Base-by-base conservation (phyloP, 2,888 invertebrate species). In the Calephelis perditalis region DNA sequence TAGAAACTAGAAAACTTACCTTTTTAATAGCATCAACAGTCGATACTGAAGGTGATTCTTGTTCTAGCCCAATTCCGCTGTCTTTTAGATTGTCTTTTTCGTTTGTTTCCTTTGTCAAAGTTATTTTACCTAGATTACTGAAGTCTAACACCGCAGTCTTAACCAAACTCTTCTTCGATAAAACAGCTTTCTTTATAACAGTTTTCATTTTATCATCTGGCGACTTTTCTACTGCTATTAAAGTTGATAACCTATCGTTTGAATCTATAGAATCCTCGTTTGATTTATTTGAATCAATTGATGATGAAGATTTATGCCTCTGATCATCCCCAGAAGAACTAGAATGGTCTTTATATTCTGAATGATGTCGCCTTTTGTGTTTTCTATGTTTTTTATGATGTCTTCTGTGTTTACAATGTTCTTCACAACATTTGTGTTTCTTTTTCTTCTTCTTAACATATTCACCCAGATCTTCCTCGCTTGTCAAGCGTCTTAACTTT, bases 311-410 rank as follows among this genome's bases (percentile, higher is more conserved):
- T 62, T 86, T 87, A 44, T 75, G 79, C 69, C 76, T 78, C 52
- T 90, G 87, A 68, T 92, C 92, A 55, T 92, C 91, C 8, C 87
- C 87, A 0, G 91, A 91, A 7, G 91, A 91, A 62, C 92, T 87
- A 1, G 89, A 89, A 55, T 81, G 88, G 60, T 91, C 91, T 72
- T 89, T 90, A 69, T 82, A 80, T 61, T 80, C 80, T 0, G 90
- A 90, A 62, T 94, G 93, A 81, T 95, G 93, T 75, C 95, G 93
- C 74, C 95, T 95, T 78, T 94, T 94, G 73, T 96, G 96, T 82
- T 96, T 96, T 69, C 93, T 93, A 72, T 95, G 95, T 76, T 95
- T 96, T 79, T 95, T 95, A 70, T 96, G 95, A 73, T 95, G 95
- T 63, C 92, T 92, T 62, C 93, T 92, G 69, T 94, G 94, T 71